These are phyloP conservation scores for Drosophila macrothrix DNA, from an alignment of 2,888 invertebrate genomes.

Conservation along the genomic window DNA sequence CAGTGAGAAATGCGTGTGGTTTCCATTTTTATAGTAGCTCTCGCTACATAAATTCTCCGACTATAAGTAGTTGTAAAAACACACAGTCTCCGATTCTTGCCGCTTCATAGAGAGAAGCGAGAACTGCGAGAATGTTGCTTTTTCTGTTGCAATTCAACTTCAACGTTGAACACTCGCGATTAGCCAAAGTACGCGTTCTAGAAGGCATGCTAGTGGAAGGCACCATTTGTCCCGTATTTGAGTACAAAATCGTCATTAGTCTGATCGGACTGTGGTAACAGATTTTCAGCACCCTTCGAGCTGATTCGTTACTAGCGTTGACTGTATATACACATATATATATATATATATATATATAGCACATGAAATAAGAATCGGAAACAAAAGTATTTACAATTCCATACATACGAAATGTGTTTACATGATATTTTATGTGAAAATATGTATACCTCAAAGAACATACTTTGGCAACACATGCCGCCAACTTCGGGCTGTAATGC, in stretches of 20 bases:
- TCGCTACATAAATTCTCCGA: neutral
- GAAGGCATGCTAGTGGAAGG: neutral
- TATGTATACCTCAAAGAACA: slow-evolving; percentile 4
- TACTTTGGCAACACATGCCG: slow-evolving; percentile 2
- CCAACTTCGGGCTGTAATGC: neutral
- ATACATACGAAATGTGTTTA: neutral
- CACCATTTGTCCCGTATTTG: neutral
- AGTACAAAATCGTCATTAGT: neutral
- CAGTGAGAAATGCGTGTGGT: slow-evolving; percentile 1
- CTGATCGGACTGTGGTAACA: too few species aligned
- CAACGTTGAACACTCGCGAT: neutral
- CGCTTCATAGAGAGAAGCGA: neutral
- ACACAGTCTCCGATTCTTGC: neutral
- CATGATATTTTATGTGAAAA: neutral
- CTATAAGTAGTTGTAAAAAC: slow-evolving; percentile 1
- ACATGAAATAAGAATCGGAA: neutral
- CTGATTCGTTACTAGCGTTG: too few species aligned
- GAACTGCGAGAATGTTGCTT: neutral
- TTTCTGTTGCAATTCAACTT: neutral
- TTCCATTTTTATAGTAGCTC: neutral
- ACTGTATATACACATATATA: neutral
- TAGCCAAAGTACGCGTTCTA: neutral
- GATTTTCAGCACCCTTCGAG: too few species aligned
- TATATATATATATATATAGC: neutral
- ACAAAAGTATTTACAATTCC: neutral